These are phyloP conservation scores for Solea solea DNA, from an alignment of 2,113 vertebrate genomes.

Conservation along the genomic window DNA sequence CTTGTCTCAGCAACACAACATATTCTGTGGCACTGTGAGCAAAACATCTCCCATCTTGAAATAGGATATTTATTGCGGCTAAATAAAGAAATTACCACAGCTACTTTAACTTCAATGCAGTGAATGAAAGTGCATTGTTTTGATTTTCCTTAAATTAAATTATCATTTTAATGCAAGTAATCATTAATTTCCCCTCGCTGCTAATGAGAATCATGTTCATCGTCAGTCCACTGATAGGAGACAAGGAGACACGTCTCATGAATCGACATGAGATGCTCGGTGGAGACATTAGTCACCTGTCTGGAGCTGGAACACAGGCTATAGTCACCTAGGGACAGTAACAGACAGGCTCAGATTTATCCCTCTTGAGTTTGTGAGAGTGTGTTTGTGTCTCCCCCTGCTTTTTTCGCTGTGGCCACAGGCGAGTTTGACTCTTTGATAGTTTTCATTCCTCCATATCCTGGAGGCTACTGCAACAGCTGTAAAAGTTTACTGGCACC, in stretches of 20 bases:
- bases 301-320: conserved; percentile 65
- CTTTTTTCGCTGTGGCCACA: conserved; percentile 50
- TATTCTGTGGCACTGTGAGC: not conserved
- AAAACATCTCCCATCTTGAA: not conserved
- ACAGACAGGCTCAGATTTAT: conserved; percentile 68
- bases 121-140: conserved; percentile 16
- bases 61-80: not conserved
- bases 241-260: conserved; percentile 53
- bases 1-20: conserved; percentile 25
- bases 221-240: conserved; percentile 52
- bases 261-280: conserved; percentile 61
- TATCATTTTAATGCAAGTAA: conserved; percentile 53
- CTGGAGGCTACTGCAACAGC: conserved; percentile 71
- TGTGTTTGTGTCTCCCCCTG: conserved; percentile 32
- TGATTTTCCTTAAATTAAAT: conserved; percentile 37
- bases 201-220: conserved; percentile 70
- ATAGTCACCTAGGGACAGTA: conserved; percentile 67
- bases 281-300: conserved; percentile 73
- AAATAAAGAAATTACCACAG: conserved; percentile 10
- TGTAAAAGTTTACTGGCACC: conserved; percentile 75
- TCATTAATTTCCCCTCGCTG: conserved; percentile 64
- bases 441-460: conserved; percentile 64
- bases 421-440: conserved; percentile 64
- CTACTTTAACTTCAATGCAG: conserved; percentile 6
- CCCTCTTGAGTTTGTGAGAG: conserved; percentile 31